These are phyloP conservation scores for Stratiomys singularior DNA, from an alignment of 2,888 invertebrate genomes.

Conservation along the genomic window DNA sequence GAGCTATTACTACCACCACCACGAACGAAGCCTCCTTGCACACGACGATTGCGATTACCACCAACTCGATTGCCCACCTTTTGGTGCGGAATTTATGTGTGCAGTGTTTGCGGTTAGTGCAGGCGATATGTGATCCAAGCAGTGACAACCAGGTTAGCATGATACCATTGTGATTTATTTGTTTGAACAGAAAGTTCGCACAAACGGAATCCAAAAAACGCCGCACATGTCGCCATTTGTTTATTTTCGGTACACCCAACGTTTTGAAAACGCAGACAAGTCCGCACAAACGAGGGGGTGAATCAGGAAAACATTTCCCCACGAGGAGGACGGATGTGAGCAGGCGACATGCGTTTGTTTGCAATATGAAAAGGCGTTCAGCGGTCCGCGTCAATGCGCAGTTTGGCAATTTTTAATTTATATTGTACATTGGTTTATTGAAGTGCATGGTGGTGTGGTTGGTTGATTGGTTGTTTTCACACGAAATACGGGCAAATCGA, in stretches of 20 bases:
- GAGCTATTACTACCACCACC: too few species aligned
- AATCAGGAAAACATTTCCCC: constrained; percentile 24
- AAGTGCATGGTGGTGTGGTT: constrained; percentile 26
- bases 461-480: constrained; percentile 29
- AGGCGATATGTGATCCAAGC: constrained; percentile 27
- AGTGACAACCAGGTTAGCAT: constrained; percentile 37
- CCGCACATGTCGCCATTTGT: constrained; percentile 5
- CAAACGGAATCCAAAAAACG: constrained; percentile 34
- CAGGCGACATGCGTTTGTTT: neutral
- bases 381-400: constrained; percentile 35
- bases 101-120: neutral
- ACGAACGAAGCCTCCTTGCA: constrained; percentile 64
- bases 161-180: neutral
- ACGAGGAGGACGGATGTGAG: constrained; percentile 7
- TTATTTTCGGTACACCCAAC: constrained; percentile 28
- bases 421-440: neutral
- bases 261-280: constrained; percentile 12
- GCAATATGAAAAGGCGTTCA: neutral
- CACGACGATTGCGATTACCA: constrained; percentile 62
- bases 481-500: constrained; percentile 42
- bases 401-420: constrained; percentile 9
- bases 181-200: constrained; percentile 22
- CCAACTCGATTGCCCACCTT: constrained; percentile 66
- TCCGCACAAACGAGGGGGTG: constrained; percentile 5
- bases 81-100: constrained; percentile 45